phyloP scores from a whole-genome alignment of 2,797 vertebrate species.

The Argyrosomus regius region DNA sequence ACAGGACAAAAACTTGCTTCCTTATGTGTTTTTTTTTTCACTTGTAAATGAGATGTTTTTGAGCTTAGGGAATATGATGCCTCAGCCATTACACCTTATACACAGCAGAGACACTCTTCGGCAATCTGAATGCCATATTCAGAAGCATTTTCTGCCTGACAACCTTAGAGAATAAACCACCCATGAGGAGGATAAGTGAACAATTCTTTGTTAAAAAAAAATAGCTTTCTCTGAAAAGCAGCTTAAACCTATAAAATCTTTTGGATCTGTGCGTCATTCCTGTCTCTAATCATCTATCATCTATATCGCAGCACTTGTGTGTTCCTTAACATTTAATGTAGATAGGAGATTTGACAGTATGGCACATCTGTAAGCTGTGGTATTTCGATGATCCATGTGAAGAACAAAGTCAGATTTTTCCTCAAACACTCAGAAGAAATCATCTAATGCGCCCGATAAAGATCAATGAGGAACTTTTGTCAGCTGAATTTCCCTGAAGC shows the following conservation, averaged over 20 bases:
- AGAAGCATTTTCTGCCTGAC: slow-evolving; percentile 14
- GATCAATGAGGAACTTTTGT: slow-evolving; percentile 15
- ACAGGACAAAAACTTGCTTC: slow-evolving; percentile 30
- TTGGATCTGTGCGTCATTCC: background rate
- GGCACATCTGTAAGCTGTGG: background rate
- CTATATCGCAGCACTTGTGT: background rate
- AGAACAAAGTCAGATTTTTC: background rate
- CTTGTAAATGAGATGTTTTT: slow-evolving; percentile 46
- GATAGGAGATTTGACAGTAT: slow-evolving; percentile 5
- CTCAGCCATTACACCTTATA: background rate
- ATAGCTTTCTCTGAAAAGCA: background rate
- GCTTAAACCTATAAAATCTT: slow-evolving; percentile 28
- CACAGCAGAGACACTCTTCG: background rate
- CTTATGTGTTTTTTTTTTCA: slow-evolving; percentile 31
- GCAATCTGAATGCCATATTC: slow-evolving; percentile 7
- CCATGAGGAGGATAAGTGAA: slow-evolving; percentile 13
- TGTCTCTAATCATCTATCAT: background rate
- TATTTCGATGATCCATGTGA: background rate
- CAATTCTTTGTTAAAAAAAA: slow-evolving; percentile 4
- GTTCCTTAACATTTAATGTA: slow-evolving; percentile 2
- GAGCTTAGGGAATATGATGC: slow-evolving; percentile 3
- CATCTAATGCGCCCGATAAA: slow-evolving; percentile 11
- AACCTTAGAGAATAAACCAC: slow-evolving; percentile 4
- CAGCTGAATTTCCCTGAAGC: slow-evolving; percentile 10
- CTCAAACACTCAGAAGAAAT: slow-evolving; percentile 6